These are phyloP conservation scores for Tortrix viridana DNA, from an alignment of 2,888 invertebrate genomes.

Conservation along the genomic window DNA sequence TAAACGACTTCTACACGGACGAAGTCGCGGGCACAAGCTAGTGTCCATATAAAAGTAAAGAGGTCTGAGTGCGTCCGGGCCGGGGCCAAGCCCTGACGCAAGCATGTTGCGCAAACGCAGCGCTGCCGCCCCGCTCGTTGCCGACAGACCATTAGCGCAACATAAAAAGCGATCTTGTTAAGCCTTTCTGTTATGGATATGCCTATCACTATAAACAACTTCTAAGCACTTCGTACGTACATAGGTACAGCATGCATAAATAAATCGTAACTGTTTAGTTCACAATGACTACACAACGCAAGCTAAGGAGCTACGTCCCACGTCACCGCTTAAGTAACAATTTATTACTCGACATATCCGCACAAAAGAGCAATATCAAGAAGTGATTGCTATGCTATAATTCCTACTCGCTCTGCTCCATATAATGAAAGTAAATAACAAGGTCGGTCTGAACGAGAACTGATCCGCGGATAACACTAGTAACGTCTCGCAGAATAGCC, in stretches of 20 bases:
- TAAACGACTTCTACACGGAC: no score
- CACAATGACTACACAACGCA: no score
- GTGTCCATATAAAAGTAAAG: constrained; percentile 16
- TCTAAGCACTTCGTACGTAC: no score
- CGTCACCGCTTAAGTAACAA: background rate
- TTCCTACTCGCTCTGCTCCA: constrained; percentile 37
- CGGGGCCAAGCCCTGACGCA: constrained; percentile 51
- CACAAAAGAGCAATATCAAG: constrained; percentile 2
- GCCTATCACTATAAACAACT: no score
- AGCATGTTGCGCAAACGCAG: constrained; percentile 52
- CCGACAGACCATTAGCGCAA: constrained; percentile 27
- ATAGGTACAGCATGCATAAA: no score
- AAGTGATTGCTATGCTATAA: constrained; percentile 16
- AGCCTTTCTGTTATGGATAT: no score
- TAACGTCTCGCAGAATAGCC: constrained; percentile 45
- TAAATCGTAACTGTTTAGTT: no score
- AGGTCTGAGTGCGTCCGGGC: constrained; percentile 35
- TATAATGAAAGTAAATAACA: constrained; percentile 52
- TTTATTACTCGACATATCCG: background rate
- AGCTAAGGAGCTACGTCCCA: no score
- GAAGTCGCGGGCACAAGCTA: no score
- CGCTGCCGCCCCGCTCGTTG: constrained; percentile 22
- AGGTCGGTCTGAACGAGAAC: constrained; percentile 50
- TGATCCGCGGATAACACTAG: constrained; percentile 51
- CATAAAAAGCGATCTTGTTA: constrained; percentile 23